Percentiles rank a stretch among this genome's conserved stretches.
phyloP scores from a whole-genome alignment of 2,113 vertebrate genomes.

The Hucho hucho region DNA sequence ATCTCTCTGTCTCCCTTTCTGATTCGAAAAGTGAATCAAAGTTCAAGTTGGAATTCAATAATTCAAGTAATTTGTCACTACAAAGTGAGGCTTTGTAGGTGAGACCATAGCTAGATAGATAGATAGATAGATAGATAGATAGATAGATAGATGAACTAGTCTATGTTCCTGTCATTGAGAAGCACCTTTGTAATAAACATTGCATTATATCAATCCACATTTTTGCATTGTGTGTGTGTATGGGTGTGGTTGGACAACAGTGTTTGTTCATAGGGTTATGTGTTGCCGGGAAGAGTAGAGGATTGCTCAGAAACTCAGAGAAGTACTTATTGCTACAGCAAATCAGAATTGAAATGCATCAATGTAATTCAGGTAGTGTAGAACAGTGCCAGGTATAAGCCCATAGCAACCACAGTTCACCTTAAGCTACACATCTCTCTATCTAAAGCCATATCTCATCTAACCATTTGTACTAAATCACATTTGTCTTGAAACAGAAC shows the following conservation, averaged over 20 bases:
- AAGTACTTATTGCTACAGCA: slow-evolving; percentile 62
- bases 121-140: neutral
- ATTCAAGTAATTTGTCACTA: slow-evolving; percentile 14
- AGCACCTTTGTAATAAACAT: slow-evolving; percentile 40
- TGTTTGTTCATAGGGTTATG: neutral
- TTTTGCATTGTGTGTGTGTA: slow-evolving; percentile 9
- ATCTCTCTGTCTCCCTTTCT: slow-evolving; percentile 35
- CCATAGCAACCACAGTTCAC: neutral
- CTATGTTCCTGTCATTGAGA: slow-evolving; percentile 11
- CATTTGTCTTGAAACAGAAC: slow-evolving; percentile 5
- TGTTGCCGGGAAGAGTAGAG: slow-evolving; percentile 2
- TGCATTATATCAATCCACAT: slow-evolving; percentile 12
- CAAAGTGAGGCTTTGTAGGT: neutral
- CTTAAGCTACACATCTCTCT: neutral
- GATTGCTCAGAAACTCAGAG: slow-evolving; percentile 38
- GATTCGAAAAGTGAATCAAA: slow-evolving; percentile 43
- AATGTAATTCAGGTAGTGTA: neutral
- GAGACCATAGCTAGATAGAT: neutral
- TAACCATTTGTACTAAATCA: neutral
- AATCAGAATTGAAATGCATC: slow-evolving; percentile 5
- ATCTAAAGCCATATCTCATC: neutral
- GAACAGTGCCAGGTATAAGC: neutral
- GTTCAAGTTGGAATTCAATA: slow-evolving; percentile 26
- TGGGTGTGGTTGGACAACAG: slow-evolving; percentile 7
- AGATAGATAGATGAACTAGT: neutral